Percentiles rank a stretch among this genome's conserved stretches.
These are phyloP conservation scores for Morus bassanus DNA, from an alignment of 2,797 vertebrate genomes.

Conservation along the genomic window DNA sequence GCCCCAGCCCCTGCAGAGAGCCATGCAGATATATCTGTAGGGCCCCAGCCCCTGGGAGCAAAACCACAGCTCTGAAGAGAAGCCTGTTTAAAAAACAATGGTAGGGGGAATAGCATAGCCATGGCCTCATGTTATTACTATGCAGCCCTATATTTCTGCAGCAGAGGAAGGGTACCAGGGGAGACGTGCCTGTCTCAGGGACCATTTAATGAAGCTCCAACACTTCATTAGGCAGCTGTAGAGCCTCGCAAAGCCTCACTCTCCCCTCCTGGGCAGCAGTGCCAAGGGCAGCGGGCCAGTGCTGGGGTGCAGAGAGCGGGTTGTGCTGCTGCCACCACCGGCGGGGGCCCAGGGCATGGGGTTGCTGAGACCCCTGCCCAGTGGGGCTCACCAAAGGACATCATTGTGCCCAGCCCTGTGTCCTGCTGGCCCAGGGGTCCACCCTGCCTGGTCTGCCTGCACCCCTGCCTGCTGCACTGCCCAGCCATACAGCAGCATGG, in stretches of 20 bases:
- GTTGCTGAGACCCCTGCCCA: not conserved
- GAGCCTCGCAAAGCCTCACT: not conserved
- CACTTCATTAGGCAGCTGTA: not conserved
- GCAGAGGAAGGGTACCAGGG: not conserved
- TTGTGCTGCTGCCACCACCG: rapidly evolving
- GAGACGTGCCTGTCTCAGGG: not conserved
- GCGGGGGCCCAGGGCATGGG: rapidly evolving
- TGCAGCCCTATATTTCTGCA: not conserved
- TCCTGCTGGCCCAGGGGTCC: not conserved
- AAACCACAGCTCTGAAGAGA: not conserved
- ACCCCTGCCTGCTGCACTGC: not conserved
- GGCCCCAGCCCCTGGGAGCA: not conserved
- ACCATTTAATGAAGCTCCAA: not conserved
- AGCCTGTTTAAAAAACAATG: not conserved
- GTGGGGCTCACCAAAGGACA: not conserved
- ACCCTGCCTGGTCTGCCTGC: not conserved
- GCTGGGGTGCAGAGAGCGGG: not conserved
- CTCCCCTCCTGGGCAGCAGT: not conserved
- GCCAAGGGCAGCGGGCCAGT: not conserved
- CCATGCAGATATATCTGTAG: not conserved
- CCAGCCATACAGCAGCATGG: not conserved
- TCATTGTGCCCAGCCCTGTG: rapidly evolving
- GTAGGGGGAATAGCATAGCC: not conserved
- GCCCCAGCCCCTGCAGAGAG: not conserved
- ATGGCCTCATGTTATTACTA: not conserved